Conservation (phyloP, 2,113 vertebrate genomes). For the Heterotis niloticus region DNA sequence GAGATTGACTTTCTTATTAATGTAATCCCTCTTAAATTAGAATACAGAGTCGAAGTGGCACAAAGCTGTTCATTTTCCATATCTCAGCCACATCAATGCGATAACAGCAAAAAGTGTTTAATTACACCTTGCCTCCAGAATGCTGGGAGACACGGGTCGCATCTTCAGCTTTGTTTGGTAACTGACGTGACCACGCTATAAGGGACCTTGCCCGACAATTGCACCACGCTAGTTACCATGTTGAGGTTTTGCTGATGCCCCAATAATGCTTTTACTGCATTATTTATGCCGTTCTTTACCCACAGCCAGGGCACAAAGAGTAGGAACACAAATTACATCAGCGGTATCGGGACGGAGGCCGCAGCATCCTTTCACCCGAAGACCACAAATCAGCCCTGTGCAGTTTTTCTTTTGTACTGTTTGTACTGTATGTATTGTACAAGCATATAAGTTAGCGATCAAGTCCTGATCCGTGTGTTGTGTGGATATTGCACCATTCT, state of each 20-base stretch:
- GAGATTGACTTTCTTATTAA: not conserved
- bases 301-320: not conserved
- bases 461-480: no score
- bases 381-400: not conserved
- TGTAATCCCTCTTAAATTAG: not conserved
- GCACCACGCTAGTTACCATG: not conserved
- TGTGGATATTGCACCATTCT: no score
- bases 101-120: not conserved
- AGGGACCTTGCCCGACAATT: not conserved
- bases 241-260: not conserved
- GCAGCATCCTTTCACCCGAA: not conserved
- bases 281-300: slow-evolving; percentile 1
- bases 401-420: no score
- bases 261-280: not conserved
- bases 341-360: not conserved
- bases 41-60: no score
- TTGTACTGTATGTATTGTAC: no score
- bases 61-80: not conserved
- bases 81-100: not conserved
- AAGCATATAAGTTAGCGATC: no score
- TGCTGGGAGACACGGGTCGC: not conserved
- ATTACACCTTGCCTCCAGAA: not conserved
- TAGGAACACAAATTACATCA: not conserved
- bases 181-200: not conserved
- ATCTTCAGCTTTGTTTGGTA: not conserved